These are phyloP conservation scores for Lates japonicus DNA, from an alignment of 2,797 vertebrate genomes.

Conservation along the genomic window DNA sequence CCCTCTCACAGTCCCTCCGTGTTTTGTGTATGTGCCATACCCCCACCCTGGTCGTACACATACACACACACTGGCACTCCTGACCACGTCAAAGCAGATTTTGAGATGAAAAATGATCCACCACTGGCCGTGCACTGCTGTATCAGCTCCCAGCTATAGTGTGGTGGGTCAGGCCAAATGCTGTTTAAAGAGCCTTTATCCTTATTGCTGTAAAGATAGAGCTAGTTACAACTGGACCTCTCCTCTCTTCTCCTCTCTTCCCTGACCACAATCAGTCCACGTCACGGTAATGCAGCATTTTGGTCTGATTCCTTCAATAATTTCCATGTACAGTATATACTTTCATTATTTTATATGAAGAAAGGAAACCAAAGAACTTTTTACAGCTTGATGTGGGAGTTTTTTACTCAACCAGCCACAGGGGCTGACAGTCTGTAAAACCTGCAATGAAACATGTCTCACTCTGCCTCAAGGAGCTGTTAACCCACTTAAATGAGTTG, in stretches of 20 bases:
- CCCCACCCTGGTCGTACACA: not conserved
- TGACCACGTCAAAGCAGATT: slow-evolving; percentile 81
- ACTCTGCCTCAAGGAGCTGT: slow-evolving; percentile 64
- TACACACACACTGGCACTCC: slow-evolving; percentile 48
- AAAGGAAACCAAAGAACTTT: slow-evolving; percentile 34
- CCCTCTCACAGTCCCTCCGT: slow-evolving; percentile 48
- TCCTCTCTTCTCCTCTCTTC: not conserved
- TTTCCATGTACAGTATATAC: not conserved
- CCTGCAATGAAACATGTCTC: slow-evolving; percentile 60
- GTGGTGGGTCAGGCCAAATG: slow-evolving; percentile 73
- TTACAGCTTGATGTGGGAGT: slow-evolving; percentile 47
- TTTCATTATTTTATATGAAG: slow-evolving; percentile 25
- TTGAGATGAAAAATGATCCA: slow-evolving; percentile 84
- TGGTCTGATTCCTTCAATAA: slow-evolving; percentile 10
- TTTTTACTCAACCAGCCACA: slow-evolving; percentile 45
- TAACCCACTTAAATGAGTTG: slow-evolving; percentile 65
- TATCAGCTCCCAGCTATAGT: slow-evolving; percentile 79
- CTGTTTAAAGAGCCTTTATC: slow-evolving; percentile 74
- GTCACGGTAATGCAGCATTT: not conserved
- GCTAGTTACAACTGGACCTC: slow-evolving; percentile 52
- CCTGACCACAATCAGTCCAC: not conserved
- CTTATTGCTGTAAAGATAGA: slow-evolving; percentile 62
- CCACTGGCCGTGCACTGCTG: slow-evolving; percentile 64
- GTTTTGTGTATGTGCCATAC: slow-evolving; percentile 50
- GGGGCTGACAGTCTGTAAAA: slow-evolving; percentile 64